These are phyloP conservation scores for Agelastica alni DNA, from an alignment of 2,888 invertebrate species.

Conservation along the genomic window DNA sequence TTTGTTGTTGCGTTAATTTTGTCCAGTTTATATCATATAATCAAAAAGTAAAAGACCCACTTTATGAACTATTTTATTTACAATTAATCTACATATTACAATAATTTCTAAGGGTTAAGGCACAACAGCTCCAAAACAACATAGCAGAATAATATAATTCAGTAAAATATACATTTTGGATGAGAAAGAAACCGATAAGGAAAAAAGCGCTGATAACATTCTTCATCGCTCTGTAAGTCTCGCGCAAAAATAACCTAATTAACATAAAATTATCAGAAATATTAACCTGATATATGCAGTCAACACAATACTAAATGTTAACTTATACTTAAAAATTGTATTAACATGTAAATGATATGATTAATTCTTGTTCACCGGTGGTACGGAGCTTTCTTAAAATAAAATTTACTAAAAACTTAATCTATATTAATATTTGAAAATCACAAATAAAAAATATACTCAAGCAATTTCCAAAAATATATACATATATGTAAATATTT, in stretches of 20 bases:
- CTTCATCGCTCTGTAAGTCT: background rate
- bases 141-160: constrained; percentile 28
- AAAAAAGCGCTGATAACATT: background rate
- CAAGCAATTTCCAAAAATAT: background rate
- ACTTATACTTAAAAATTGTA: constrained; percentile 36
- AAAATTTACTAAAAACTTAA: constrained; percentile 32
- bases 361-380: constrained; percentile 52
- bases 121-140: constrained; percentile 51
- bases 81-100: background rate
- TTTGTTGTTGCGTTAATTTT: background rate
- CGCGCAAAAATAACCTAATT: constrained; percentile 19
- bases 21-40: background rate
- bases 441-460: constrained; percentile 17
- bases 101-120: constrained; percentile 40
- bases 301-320: constrained; percentile 27
- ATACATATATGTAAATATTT: background rate
- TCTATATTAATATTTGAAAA: constrained; percentile 27
- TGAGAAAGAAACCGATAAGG: constrained; percentile 9
- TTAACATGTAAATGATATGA: constrained; percentile 51
- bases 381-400: constrained; percentile 36
- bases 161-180: constrained; percentile 5
- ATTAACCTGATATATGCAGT: constrained; percentile 16
- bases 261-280: constrained; percentile 9
- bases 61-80: background rate
- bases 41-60: background rate